A percentile compares a stretch with the other conserved stretches of the same genome.
Conservation (phyloP, 2,113 vertebrate genomes). For the Isichthys henryi region DNA sequence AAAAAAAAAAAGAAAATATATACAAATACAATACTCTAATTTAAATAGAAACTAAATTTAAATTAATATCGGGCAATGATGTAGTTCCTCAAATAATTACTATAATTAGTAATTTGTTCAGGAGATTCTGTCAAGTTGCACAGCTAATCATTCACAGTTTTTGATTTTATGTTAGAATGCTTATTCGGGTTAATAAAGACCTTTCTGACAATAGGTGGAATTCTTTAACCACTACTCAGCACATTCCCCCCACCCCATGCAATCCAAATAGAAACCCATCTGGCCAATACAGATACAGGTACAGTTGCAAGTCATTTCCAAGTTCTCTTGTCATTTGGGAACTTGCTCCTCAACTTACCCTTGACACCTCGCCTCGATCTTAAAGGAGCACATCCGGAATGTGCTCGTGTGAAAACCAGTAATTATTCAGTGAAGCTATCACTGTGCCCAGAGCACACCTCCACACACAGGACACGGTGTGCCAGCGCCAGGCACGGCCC, state of each 20-base stretch:
- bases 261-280: not conserved
- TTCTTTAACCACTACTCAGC: not conserved
- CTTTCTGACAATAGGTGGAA: not conserved
- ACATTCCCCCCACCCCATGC: not conserved
- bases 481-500: not conserved
- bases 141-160: not conserved
- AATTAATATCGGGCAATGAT: not conserved
- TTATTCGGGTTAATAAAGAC: not conserved
- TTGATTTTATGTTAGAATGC: not conserved
- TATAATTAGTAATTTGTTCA: not conserved
- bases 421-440: not conserved
- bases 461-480: not conserved
- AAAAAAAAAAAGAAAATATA: not conserved
- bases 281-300: not conserved
- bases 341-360: slow-evolving; percentile 10
- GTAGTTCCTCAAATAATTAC: not conserved
- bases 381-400: not conserved
- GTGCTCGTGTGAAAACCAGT: not conserved
- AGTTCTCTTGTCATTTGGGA: not conserved
- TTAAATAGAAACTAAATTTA: not conserved
- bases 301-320: slow-evolving; percentile 6
- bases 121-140: not conserved
- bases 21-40: not conserved
- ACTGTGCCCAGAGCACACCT: not conserved
- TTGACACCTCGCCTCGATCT: not conserved